phyloP scores from a whole-genome alignment of 2,113 vertebrate genomes.

The Nesogale talazaci region DNA sequence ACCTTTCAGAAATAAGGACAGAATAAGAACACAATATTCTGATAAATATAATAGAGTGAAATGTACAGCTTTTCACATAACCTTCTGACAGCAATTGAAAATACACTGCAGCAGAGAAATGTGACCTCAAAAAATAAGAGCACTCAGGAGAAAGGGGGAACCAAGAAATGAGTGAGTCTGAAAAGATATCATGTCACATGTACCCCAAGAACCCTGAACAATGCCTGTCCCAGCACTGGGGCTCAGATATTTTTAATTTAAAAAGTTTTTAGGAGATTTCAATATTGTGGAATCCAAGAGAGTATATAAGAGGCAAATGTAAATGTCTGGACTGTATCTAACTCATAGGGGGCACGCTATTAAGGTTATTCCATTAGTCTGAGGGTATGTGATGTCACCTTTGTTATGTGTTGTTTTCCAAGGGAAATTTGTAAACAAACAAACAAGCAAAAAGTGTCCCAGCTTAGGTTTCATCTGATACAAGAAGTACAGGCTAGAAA shows the following conservation, averaged over 20 bases:
- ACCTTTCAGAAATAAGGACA: neutral
- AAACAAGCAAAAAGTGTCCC: too few relatives aligned
- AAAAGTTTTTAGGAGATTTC: neutral
- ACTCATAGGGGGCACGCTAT: neutral
- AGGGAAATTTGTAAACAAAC: neutral
- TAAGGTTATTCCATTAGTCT: neutral
- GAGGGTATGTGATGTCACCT: neutral
- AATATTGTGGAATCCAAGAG: neutral
- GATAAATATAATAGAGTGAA: neutral
- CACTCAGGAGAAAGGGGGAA: fast-evolving
- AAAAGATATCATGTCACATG: neutral
- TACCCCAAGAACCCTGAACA: neutral
- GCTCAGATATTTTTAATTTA: neutral
- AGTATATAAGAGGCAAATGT: neutral
- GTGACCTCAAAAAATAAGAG: neutral
- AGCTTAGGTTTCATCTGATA: neutral
- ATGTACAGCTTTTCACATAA: too few relatives aligned
- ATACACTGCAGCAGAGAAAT: neutral
- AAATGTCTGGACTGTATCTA: neutral
- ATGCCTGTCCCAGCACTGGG: neutral
- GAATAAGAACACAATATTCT: neutral
- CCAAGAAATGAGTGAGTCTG: neutral
- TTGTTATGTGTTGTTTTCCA: neutral
- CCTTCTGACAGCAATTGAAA: neutral
- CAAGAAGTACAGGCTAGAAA: neutral